phyloP scores from a whole-genome alignment of 2,113 vertebrate species.

The Promerops cafer region DNA sequence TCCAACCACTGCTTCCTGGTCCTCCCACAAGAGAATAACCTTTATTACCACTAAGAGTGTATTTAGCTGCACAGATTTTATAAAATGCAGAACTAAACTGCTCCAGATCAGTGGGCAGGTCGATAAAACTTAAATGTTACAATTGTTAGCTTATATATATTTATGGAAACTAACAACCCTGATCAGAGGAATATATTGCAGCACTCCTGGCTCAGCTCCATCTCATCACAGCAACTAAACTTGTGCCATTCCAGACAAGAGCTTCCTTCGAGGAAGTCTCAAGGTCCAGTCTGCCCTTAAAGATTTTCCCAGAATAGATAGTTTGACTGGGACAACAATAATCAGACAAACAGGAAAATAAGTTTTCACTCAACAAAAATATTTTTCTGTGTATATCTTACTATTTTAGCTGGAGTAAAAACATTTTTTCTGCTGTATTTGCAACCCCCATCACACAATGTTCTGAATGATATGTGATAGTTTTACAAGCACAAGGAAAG shows the following conservation, averaged over 20 bases:
- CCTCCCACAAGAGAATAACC: neutral
- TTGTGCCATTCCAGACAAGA: neutral
- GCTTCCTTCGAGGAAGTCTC: neutral
- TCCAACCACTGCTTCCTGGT: neutral
- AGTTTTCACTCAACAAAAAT: neutral
- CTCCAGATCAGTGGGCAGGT: neutral
- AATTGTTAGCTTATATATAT: neutral
- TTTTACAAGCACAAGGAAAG: neutral
- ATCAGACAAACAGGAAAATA: neutral
- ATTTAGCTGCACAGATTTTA: neutral
- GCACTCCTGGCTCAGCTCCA: neutral
- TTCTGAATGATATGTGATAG: neutral
- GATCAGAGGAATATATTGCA: neutral
- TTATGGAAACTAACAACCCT: neutral
- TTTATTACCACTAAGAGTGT: neutral
- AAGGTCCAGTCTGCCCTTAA: neutral
- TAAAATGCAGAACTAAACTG: neutral
- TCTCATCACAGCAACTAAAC: neutral
- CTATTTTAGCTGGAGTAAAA: neutral
- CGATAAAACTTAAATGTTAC: neutral
- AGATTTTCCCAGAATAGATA: neutral
- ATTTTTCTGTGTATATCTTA: neutral
- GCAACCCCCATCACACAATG: neutral
- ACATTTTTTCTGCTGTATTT: accelerated
- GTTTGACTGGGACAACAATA: neutral